These are phyloP conservation scores for Lepidothrix coronata DNA, from an alignment of 2,113 vertebrate genomes.

Conservation along the genomic window DNA sequence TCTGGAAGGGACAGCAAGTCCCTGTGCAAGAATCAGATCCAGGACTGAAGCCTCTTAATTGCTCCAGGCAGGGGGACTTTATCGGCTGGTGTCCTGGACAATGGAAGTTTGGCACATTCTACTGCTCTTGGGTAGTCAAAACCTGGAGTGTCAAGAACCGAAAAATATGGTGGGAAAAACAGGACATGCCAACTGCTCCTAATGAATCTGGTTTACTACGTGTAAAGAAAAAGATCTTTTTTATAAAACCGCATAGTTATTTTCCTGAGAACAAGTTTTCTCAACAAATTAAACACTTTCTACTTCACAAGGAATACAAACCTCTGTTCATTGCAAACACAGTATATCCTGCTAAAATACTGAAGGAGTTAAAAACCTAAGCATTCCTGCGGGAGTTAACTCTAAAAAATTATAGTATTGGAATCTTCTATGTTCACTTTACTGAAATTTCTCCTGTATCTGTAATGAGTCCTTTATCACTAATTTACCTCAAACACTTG, in stretches of 20 bases:
- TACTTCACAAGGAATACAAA: not conserved
- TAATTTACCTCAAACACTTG: not conserved
- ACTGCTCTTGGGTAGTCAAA: not conserved
- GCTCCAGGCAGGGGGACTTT: not conserved
- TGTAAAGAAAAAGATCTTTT: not conserved
- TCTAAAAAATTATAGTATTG: not conserved
- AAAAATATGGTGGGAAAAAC: not conserved
- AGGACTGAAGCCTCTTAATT: not conserved
- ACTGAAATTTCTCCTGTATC: not conserved
- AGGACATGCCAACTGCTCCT: not conserved
- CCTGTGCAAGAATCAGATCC: not conserved
- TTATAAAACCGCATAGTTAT: not conserved
- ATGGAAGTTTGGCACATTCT: not conserved
- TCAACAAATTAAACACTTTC: not conserved
- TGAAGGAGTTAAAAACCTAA: not conserved
- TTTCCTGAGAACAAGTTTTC: not conserved
- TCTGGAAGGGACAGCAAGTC: not conserved
- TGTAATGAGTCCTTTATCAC: not conserved
- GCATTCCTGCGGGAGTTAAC: not conserved
- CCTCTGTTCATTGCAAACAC: not conserved
- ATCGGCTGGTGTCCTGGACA: not conserved
- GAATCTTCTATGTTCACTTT: not conserved
- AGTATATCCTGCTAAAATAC: not conserved
- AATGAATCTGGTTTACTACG: not conserved
- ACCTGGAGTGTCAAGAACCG: not conserved